Conservation (phyloP, 2,113 vertebrate genomes). For the Mionectes macconnelli region DNA sequence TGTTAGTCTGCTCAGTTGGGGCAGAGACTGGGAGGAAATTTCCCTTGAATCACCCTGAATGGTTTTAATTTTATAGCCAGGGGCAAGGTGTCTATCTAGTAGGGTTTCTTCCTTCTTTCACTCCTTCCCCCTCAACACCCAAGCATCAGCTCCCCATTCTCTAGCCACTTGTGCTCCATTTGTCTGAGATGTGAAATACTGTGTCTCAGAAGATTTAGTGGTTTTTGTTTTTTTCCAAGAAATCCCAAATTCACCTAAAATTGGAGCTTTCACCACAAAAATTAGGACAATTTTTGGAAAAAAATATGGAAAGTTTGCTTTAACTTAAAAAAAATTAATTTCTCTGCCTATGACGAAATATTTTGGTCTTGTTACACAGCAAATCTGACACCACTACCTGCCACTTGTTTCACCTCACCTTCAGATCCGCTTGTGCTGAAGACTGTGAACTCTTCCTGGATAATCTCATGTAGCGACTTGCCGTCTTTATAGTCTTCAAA, state of each 20-base stretch:
- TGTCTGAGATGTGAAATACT: neutral
- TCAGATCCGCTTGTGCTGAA: neutral
- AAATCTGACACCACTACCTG: neutral
- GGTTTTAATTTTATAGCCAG: neutral
- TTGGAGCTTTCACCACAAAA: neutral
- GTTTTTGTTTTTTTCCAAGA: neutral
- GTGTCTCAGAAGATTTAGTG: neutral
- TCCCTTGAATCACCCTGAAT: neutral
- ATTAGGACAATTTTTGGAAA: neutral
- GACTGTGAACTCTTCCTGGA: neutral
- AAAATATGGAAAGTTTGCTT: neutral
- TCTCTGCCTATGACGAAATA: neutral
- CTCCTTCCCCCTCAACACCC: neutral
- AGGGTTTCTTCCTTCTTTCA: neutral
- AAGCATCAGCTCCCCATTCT: neutral
- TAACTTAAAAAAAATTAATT: neutral
- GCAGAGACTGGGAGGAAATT: neutral
- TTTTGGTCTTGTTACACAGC: neutral
- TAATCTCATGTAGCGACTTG: accelerated
- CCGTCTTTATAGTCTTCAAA: neutral
- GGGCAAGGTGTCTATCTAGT: neutral
- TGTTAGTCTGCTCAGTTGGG: neutral
- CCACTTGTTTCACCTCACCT: neutral
- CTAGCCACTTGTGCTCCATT: neutral
- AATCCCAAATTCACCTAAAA: neutral